Evolutionary conservation across 2,797 vertebrate species (phyloP).

Genomic region (Chiroxiphia lanceolata): DNA sequence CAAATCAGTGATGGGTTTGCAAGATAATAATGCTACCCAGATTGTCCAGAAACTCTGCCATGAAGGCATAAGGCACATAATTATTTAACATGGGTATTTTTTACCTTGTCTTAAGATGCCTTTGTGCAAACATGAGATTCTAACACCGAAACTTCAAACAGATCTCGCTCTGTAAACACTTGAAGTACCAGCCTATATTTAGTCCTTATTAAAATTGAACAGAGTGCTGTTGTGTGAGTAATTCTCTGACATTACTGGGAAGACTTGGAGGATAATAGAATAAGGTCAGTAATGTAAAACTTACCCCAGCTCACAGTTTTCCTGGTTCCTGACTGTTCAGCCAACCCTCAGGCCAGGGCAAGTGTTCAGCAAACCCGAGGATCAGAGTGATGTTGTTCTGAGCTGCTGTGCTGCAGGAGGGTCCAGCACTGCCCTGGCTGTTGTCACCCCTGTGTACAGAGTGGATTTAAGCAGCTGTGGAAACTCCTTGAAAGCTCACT

Average conservation of each 20-base stretch:
- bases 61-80: background rate
- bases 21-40: background rate
- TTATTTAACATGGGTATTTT: conserved; percentile 28
- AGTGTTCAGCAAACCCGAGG: background rate
- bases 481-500: background rate
- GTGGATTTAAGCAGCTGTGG: background rate
- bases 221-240: conserved; percentile 28
- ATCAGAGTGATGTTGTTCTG: background rate
- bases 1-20: background rate
- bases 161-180: background rate
- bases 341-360: background rate
- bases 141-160: conserved; percentile 37
- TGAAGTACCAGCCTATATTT: conserved; percentile 35
- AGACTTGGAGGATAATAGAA: background rate
- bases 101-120: conserved; percentile 30
- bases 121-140: conserved; percentile 32
- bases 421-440: background rate
- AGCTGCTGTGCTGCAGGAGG: background rate
- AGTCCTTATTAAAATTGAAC: conserved; percentile 49
- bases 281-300: conserved; percentile 1
- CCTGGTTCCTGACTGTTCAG: background rate
- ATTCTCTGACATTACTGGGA: conserved; percentile 24
- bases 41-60: background rate
- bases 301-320: background rate
- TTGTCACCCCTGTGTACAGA: background rate